Base-by-base conservation (phyloP, 2,113 vertebrate genomes). In the Nothocercus julius region DNA sequence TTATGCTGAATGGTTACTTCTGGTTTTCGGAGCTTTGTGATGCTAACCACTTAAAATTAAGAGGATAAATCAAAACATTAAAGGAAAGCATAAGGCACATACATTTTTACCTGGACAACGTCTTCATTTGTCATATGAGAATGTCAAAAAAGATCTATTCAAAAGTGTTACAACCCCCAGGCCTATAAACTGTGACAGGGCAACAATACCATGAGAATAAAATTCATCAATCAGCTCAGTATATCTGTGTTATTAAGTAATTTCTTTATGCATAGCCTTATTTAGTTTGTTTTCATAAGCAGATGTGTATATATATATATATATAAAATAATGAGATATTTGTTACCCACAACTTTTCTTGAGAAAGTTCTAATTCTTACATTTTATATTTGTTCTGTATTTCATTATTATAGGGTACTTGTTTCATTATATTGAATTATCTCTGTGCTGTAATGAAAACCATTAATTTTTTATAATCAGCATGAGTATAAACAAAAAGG, bases 381-480 rank as follows among this genome's bases (percentile, higher is more conserved):
- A 42, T 85, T 91, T 90, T 76, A 9, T 70, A 69, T 90, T 93
- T 81, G 25, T 88, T 85, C 59, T 72, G 40, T 85, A 70, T 92
- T 93, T 93, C 62, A 38, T 73, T 91, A 95, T 95, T 88, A 86
- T 7, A 91, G 40, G 78, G 56, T 91, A 66, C 34, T 83, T 3
- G 1, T 89, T 92, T 91, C 87, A 90, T 76, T 66, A 63, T 49
- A 76, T 51, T 93, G 76, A 94, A 87, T 92, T 83, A 90, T 84
- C 89, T 91, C 7, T 0, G 28, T 75, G 20, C 53, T 83, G 36
- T 75, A 93, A 94, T 79, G 85, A 92, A 95, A 96, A 93, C 58
- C 67, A 89, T 87, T 92, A 91, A 66, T 96, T 95, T 94, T 94
- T 95, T 42, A 2, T 77, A 89, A 88, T 89, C 67, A 83, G 24